Evolutionary conservation across 2,888 invertebrate genomes (phyloP), one percentile per base, ranked within the genome.

Genomic region (Drosophila paucipuncta): DNA sequence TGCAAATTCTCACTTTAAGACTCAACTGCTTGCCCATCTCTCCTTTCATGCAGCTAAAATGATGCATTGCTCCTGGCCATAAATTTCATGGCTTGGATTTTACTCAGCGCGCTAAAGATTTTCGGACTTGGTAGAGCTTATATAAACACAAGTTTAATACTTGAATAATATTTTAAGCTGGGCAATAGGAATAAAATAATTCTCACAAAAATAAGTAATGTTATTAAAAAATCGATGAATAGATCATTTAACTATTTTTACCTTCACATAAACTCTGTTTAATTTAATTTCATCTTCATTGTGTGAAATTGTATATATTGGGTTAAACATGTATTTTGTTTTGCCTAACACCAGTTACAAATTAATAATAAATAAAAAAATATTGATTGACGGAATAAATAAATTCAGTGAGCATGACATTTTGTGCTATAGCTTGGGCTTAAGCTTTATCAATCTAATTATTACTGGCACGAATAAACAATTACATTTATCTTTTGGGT

Each of bases 21-120:
- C 39, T 68, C 54, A 50, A 76, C 49, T 67, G 37, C 33, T 57
- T 63, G 2, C 33, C 22, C 9, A 39, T 25, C 41, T 2, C 57
- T 43, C 16, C 10, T 31, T 62, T 25, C 31, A 4, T 62, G 37
- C 67, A 65, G 43, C 68, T 53, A 78, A 69, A 76, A 62, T 76
- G 80, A 68, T 73, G 78, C 83, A 83, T 77, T 68, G 82, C 82
- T 73, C 61, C 59, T 62, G 68, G 78, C 79, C 62, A 84, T 84
- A 79, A 85, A 87, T 84, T 84, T 81, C 81, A 85, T 85, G 74
- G 63, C 70, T 76, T 73, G 72, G 43, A 28, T 59, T 65, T 62
- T 65, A 47, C 28, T 47, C 64, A 47, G 63, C 54, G 67, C 61
- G 41, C 41, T 43, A 52, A 61, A 37, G 25, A 33, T 47, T 50